Percentiles rank a stretch among this genome's conserved stretches.
Evolutionary conservation across 1,140 invertebrate species (phyloP).

Genomic region (Bombus vancouverensis): DNA sequence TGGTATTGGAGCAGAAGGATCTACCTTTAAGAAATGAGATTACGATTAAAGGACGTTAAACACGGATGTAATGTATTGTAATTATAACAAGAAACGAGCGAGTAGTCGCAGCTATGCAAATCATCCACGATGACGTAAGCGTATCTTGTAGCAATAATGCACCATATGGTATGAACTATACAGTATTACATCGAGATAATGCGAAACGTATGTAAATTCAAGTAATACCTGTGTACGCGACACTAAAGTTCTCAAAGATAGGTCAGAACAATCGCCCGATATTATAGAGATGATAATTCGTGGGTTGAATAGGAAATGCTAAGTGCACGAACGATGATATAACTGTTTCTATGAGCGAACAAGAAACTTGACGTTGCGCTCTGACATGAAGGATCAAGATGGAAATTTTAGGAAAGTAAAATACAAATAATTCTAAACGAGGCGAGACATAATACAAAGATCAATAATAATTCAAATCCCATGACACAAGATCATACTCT

Average conservation of each 20-base stretch:
- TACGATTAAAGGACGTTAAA: background rate
- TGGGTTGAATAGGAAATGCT: constrained; percentile 5
- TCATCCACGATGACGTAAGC: background rate
- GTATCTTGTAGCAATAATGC: constrained; percentile 49
- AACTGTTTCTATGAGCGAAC: too few species aligned
- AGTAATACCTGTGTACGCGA: constrained; percentile 29
- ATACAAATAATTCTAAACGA: background rate
- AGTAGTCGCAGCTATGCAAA: constrained; percentile 35
- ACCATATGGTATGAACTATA: constrained; percentile 36
- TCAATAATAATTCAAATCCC: too few species aligned
- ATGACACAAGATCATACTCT: too few species aligned
- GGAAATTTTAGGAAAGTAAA: too few species aligned
- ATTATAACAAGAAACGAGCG: background rate
- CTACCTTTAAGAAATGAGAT: background rate
- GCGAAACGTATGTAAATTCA: constrained; percentile 46
- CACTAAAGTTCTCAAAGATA: constrained; percentile 41
- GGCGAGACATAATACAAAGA: too few species aligned
- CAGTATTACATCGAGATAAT: constrained; percentile 45
- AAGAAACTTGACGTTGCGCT: background rate
- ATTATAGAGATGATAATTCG: constrained; percentile 11
- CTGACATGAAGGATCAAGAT: too few species aligned
- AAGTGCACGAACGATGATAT: background rate
- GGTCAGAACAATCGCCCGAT: constrained; percentile 13
- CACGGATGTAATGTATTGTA: background rate
- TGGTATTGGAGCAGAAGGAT: too few species aligned